Evolutionary conservation across 2,113 vertebrate species (phyloP).

Genomic region (Tinamus guttatus): DNA sequence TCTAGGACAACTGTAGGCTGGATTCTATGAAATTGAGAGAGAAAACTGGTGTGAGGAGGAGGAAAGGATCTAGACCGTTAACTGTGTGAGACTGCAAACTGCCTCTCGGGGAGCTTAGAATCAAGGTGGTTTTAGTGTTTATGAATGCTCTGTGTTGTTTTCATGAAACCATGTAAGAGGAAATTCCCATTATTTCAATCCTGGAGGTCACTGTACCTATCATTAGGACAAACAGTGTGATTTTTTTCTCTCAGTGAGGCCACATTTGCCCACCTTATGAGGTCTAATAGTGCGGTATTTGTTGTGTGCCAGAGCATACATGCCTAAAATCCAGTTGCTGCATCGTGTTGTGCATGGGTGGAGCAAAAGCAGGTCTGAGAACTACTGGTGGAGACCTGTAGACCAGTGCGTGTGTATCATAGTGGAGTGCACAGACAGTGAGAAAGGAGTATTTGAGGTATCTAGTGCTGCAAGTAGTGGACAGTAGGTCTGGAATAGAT

Average conservation of each 20-base stretch:
- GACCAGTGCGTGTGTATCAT: neutral
- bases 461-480: neutral
- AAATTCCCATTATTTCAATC: slow-evolving; percentile 58
- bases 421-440: neutral
- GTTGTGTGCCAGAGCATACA: neutral
- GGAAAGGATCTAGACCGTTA: slow-evolving; percentile 69
- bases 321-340: neutral
- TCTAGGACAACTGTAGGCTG: slow-evolving; percentile 70
- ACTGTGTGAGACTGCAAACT: slow-evolving; percentile 66
- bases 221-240: neutral
- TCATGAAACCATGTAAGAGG: slow-evolving; percentile 24
- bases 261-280: neutral
- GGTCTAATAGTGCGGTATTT: neutral
- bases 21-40: slow-evolving; percentile 57
- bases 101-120: slow-evolving; percentile 49
- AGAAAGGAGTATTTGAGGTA: neutral
- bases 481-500: neutral
- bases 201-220: neutral
- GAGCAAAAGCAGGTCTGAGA: neutral
- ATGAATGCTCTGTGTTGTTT: slow-evolving; percentile 19
- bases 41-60: slow-evolving; percentile 63
- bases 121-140: slow-evolving; percentile 55
- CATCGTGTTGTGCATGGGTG: neutral
- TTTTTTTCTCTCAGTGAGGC: neutral
- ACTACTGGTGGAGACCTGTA: neutral